Percentiles rank a stretch among this genome's conserved stretches.
Conservation (phyloP, 2,797 vertebrate genomes). For the Hapalemur alaotrensis region DNA sequence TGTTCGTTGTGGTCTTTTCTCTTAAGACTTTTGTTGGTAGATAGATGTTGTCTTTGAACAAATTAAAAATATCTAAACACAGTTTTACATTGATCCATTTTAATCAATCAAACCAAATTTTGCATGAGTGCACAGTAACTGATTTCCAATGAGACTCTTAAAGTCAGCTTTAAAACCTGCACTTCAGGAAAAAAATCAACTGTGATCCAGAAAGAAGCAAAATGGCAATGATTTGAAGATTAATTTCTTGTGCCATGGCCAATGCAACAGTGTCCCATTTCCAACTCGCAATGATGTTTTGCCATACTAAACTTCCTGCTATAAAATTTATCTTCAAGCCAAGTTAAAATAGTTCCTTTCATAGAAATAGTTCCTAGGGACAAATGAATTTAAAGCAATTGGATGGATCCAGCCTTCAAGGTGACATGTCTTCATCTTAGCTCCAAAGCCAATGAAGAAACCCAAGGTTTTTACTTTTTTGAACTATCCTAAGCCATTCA, state of each 20-base stretch:
- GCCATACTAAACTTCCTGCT: background rate
- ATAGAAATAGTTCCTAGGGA: background rate
- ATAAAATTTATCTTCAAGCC: background rate
- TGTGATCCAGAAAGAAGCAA: background rate
- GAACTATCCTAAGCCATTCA: background rate
- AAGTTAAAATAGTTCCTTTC: background rate
- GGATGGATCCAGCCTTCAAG: background rate
- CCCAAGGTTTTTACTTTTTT: background rate
- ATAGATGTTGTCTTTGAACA: background rate
- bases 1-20: background rate
- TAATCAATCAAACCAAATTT: slow-evolving; percentile 9
- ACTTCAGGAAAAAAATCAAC: background rate
- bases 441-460: background rate
- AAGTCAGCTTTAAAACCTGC: background rate
- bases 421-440: background rate
- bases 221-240: background rate
- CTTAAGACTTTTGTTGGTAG: background rate
- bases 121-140: background rate
- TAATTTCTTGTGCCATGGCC: background rate
- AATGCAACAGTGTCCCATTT: rapidly evolving
- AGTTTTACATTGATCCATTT: background rate
- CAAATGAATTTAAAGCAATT: background rate
- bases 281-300: background rate
- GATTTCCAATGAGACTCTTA: background rate
- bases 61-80: background rate